Percentiles rank a stretch among this genome's conserved stretches.
Evolutionary conservation across 2,888 invertebrate species (phyloP).

Genomic region (Limnephilus marmoratus): DNA sequence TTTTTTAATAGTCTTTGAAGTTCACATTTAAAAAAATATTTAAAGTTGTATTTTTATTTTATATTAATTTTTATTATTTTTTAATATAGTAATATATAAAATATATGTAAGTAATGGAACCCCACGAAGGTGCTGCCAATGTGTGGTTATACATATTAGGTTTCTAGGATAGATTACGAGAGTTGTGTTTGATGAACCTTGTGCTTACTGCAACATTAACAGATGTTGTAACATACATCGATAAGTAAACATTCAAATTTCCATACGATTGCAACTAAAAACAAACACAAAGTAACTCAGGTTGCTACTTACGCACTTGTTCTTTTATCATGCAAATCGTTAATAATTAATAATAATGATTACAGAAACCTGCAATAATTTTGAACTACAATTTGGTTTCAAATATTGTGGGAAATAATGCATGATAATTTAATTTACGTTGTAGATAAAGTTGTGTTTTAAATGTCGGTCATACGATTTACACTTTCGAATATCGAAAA

Average conservation of each 20-base stretch:
- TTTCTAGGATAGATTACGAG: neutral
- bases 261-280: neutral
- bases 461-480: neutral
- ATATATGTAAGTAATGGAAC: no score
- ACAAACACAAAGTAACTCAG: neutral
- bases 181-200: neutral
- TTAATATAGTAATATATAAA: no score
- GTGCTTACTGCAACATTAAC: neutral
- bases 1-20: neutral
- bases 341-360: neutral
- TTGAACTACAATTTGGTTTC: neutral
- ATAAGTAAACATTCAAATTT: neutral
- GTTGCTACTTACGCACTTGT: neutral
- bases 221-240: neutral
- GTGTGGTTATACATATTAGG: no score
- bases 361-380: neutral
- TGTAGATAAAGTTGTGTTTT: neutral
- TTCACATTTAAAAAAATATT: neutral
- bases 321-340: slow-evolving; percentile 2
- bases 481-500: neutral
- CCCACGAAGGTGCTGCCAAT: no score
- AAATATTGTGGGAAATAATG: neutral
- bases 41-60: neutral
- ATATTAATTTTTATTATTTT: no score
- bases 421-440: neutral